Evolutionary conservation across 2,888 invertebrate genomes (phyloP).

Genomic region (Ophion ellenae): DNA sequence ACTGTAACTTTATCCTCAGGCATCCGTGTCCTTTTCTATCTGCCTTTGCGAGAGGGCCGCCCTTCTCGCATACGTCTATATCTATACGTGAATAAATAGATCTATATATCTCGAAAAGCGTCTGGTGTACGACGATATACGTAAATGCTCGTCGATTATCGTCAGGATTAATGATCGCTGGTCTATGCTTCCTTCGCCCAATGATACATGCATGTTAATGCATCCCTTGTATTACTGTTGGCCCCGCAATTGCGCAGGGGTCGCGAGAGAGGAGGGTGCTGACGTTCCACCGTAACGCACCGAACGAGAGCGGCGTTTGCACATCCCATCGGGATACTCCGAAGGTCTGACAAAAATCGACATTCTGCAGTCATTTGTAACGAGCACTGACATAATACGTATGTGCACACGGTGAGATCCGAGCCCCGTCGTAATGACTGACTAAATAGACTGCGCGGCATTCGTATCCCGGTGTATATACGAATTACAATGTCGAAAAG

Average conservation of each 20-base stretch:
- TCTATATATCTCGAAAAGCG: constrained; percentile 40
- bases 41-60: neutral
- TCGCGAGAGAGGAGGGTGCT: constrained; percentile 39
- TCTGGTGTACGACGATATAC: constrained; percentile 61
- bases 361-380: constrained; percentile 42
- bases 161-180: constrained; percentile 66
- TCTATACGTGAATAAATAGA: neutral
- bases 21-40: constrained; percentile 30
- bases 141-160: constrained; percentile 68
- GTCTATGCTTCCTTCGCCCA: constrained; percentile 34
- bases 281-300: constrained; percentile 39
- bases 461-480: neutral
- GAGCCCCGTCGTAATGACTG: constrained; percentile 19
- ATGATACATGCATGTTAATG: constrained; percentile 58
- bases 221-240: constrained; percentile 44
- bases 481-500: neutral
- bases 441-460: constrained; percentile 4
- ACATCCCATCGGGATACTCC: constrained; percentile 48
- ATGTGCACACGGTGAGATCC: neutral
- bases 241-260: constrained; percentile 3
- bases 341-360: constrained; percentile 49
- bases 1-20: constrained; percentile 41
- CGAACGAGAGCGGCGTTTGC: constrained; percentile 29
- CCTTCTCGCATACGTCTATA: constrained; percentile 26
- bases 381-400: neutral